These are phyloP conservation scores for Liolophura sinensis DNA, from an alignment of 1,140 invertebrate species.

Conservation along the genomic window DNA sequence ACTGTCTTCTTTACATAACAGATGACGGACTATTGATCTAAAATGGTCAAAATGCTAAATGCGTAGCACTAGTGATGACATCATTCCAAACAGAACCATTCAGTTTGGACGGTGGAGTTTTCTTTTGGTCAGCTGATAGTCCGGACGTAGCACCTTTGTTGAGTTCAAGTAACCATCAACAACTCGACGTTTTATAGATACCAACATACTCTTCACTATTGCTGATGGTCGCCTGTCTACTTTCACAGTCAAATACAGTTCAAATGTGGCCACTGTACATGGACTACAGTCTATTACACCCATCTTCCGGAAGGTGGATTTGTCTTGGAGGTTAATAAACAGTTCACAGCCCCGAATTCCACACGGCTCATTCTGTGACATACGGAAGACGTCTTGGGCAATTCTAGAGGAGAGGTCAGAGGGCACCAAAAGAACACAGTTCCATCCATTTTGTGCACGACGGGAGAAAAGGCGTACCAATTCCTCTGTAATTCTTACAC, in stretches of 20 bases:
- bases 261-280: slow-evolving; percentile 81
- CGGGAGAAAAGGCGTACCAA: no score
- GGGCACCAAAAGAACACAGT: slow-evolving; percentile 80
- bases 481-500: no score
- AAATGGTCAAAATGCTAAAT: no score
- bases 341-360: slow-evolving; percentile 66
- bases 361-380: slow-evolving; percentile 83
- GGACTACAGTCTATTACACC: slow-evolving; percentile 78
- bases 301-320: slow-evolving; percentile 51
- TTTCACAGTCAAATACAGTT: slow-evolving; percentile 80
- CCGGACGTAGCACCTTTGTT: slow-evolving; percentile 81
- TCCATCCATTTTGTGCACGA: slow-evolving; percentile 66
- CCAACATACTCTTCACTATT: slow-evolving; percentile 67
- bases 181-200: slow-evolving; percentile 32
- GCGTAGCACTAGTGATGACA: no score
- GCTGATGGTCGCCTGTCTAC: slow-evolving; percentile 79
- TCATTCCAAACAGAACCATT: no score
- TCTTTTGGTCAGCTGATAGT: slow-evolving; percentile 82
- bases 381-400: slow-evolving; percentile 73
- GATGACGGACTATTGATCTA: no score
- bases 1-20: no score
- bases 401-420: slow-evolving; percentile 75
- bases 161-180: slow-evolving; percentile 77
- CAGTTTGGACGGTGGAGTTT: slow-evolving; percentile 72
- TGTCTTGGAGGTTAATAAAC: slow-evolving; percentile 49